Evolutionary conservation across 1,140 invertebrate species (phyloP), one percentile per base, ranked within the genome.

Genomic region (Neodiprion fabricii): DNA sequence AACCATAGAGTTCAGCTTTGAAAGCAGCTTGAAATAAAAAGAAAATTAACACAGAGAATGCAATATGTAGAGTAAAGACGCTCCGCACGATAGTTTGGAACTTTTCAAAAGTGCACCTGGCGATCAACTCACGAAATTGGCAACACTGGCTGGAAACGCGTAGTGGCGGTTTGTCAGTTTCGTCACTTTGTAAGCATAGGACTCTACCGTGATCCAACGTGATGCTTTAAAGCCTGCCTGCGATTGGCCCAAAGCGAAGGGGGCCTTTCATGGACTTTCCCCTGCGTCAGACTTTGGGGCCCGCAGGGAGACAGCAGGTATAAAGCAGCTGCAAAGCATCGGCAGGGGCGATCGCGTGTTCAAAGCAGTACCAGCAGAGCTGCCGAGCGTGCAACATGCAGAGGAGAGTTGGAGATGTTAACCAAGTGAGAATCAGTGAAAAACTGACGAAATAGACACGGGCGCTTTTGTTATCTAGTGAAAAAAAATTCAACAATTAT

Each of bases 361-460:
- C 82, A 83, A 89, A 88, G 88, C 87, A 89, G 87, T 88, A 83
- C 85, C 83, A 85, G 81, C 84, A 79, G 85, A 88, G 88, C 86
- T 86, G 85, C 85, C 85, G 85, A 83, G 75, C 83, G 82, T 72
- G 82, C 79, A 88, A 84, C 86, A 86, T 82, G 82, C 72, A 53
- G 70, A 77, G 69, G 21, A 21, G 40, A 47, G 11, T 21, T 14
- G 67, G n/a, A 47, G 23, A 69, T 17, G 67, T 69, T 47, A 21
- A 69, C 40, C 67, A 23, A 12, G 67, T 69, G 17, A 65, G 17
- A 21, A 65, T 65, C 61, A 65, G 12, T 65, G 61, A 65, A 3
- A 21, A 65, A 14, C 12, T 14, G 12, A 65, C 3, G 7, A 65
- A 14, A 65, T 4, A 14, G 61, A 65, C 17, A 5, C 61, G 7